Percentiles rank a stretch among this genome's conserved stretches.
phyloP scores from a whole-genome alignment of 1,140 invertebrate genomes.

The Pogonognathellus flavescens region DNA sequence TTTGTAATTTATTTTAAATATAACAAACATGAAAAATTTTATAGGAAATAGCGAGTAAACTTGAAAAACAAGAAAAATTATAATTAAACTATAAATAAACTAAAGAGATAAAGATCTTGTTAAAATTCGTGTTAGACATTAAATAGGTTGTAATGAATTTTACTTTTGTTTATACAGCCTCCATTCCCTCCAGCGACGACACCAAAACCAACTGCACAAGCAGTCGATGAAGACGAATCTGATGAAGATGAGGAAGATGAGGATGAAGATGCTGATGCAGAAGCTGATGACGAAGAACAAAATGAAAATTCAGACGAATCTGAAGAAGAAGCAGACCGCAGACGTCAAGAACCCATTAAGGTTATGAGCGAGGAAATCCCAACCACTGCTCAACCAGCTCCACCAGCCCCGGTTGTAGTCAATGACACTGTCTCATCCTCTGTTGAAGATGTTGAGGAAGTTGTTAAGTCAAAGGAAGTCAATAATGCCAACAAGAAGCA shows the following conservation, averaged over 20 bases:
- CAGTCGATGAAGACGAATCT: conserved; percentile 48
- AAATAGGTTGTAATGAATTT: no score
- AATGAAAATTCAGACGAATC: conserved; percentile 60
- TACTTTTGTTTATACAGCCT: conserved; percentile 51
- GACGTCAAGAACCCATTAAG: conserved; percentile 58
- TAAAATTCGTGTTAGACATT: not conserved
- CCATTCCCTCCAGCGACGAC: conserved; percentile 63
- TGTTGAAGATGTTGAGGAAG: conserved; percentile 45
- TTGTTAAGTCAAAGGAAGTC: conserved; percentile 45
- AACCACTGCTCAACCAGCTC: not conserved
- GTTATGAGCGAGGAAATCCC: conserved; percentile 20
- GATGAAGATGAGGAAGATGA: conserved; percentile 63
- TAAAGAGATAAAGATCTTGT: no score
- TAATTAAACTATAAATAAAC: no score
- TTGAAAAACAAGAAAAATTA: no score
- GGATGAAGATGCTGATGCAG: conserved; percentile 55
- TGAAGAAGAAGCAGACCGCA: conserved; percentile 57
- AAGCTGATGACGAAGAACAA: conserved; percentile 62
- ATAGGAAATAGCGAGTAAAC: no score
- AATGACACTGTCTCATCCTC: conserved; percentile 53
- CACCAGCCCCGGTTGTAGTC: conserved; percentile 28
- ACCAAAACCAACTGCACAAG: conserved; percentile 16
- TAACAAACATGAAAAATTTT: no score
- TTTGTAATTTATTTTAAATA: no score
- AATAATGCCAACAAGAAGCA: conserved; percentile 9